Evolutionary conservation across 1,140 invertebrate genomes (phyloP), one percentile per base, ranked within the genome.

Genomic region (Drosophila novamexicana): DNA sequence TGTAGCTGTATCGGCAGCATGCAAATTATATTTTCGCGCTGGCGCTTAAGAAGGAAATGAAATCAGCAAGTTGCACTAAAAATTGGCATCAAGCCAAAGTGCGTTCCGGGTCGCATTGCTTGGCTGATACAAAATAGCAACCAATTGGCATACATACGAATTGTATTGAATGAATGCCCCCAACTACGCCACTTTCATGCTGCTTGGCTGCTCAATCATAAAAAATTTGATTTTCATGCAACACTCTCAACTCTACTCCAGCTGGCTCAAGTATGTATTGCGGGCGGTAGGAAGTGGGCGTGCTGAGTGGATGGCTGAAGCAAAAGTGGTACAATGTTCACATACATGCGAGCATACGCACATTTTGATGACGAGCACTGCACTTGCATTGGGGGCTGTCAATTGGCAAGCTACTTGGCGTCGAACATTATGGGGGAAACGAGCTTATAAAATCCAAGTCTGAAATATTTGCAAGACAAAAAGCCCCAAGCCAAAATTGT

Each of bases 121-220:
- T 57, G 79, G 70, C 29, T 88, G 83, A 86, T 88, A 86, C 82
- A 86, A 86, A 82, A 86, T 88, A 72, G 70, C 82, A 70, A 69
- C 70, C 71, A 69, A 69, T 74, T 68, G 49, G 14, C 50, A 56
- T 47, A 59, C 34, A 53, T n/a, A 49, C 16, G 1, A 50, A 14
- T 29, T 29, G 22, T 29, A 29, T 29, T 39, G 61, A 53, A 50
- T 66, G 50, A 72, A 72, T 40, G 29, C 36, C 37, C 40, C 47
- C 61, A 65, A 75, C 70, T 78, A 82, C 78, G 79, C 54, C 64
- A 67, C 79, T 84, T 85, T 84, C 76, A 86, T 77, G 83, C 84
- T 88, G 50, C 83, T 65, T 86, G 76, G 68, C 84, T 83, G 83
- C 70, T 86, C 83, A 88, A 86, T 86, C 83, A 88, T 88, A 86